These are phyloP conservation scores for Bolborhynchus lineola DNA, from an alignment of 2,113 vertebrate genomes.

Conservation along the genomic window DNA sequence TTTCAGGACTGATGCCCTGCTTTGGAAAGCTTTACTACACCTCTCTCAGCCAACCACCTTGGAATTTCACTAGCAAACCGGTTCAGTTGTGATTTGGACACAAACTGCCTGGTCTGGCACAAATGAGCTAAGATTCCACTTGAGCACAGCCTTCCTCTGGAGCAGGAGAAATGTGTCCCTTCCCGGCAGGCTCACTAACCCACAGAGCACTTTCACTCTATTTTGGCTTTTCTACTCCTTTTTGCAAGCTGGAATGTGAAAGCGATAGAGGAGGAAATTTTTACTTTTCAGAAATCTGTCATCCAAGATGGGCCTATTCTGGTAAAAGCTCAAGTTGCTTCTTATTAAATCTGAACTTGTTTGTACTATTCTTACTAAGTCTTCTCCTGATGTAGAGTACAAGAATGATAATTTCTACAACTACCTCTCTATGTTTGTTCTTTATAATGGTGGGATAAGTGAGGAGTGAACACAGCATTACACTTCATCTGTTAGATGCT, in stretches of 20 bases:
- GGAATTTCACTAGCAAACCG: background rate
- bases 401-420: background rate
- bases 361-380: background rate
- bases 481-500: background rate
- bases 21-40: background rate
- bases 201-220: background rate
- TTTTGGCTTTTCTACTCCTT: conserved; percentile 14
- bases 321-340: background rate
- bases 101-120: conserved; percentile 20
- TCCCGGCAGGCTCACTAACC: background rate
- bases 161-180: background rate
- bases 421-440: background rate
- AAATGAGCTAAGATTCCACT: conserved; percentile 36
- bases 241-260: background rate
- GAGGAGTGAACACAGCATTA: background rate
- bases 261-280: background rate
- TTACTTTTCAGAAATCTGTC: background rate
- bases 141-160: background rate
- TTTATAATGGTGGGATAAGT: background rate
- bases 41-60: background rate
- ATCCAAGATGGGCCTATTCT: background rate
- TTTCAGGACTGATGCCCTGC: background rate
- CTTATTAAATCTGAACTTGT: background rate
- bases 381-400: background rate
- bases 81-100: conserved; percentile 2